Base-by-base conservation (phyloP, 1,140 invertebrate genomes). In the Sycophaga agraensis region DNA sequence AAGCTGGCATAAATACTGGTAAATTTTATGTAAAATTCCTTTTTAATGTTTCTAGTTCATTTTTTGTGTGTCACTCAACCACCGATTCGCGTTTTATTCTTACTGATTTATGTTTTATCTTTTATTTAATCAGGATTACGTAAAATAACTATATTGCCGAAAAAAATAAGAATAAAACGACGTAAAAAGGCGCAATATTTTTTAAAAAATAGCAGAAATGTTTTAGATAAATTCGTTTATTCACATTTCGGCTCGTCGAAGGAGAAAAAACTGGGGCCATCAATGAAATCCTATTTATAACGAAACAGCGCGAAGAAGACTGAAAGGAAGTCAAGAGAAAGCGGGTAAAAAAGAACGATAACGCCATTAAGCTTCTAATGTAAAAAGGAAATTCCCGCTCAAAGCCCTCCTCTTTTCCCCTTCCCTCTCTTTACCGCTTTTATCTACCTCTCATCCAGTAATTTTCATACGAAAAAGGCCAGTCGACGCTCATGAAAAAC, bases 371-470 rank as follows among this genome's bases (percentile, higher is more conserved):
- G 56, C 22, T 34, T 39, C 35, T 48, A 58, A 58, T 58, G 45
- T 49, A 49, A 58, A 58, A 49, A 49, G 56, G 56, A 49, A 58
- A 58, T 58, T 58, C 31, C 43, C 19, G 12, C 54, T 57, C 40
- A 48, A 57, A 57, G 43, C 16, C n/a, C 34, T 19, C 14, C 16
- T 24, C 17, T 16, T 7, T n/a, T n/a, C 19, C 16, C 9, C 3
- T 4, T 46, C 42, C 21, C 19, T 40, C 24, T 31, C 12, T 5
- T 43, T 51, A 2, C 9, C 37, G 12, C 28, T 4, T n/a, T n/a
- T n/a, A n/a, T n/a, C 17, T 14, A 14, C 55, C 42, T 57, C 37
- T 57, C 42, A 37, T 40, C 35, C 28, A 11, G 45, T 58, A 58
- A 58, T 58, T 58, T 58, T 58, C 45, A 49, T 58, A 19, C 56